Conservation (phyloP, 2,113 vertebrate genomes). For the Setophaga coronata region DNA sequence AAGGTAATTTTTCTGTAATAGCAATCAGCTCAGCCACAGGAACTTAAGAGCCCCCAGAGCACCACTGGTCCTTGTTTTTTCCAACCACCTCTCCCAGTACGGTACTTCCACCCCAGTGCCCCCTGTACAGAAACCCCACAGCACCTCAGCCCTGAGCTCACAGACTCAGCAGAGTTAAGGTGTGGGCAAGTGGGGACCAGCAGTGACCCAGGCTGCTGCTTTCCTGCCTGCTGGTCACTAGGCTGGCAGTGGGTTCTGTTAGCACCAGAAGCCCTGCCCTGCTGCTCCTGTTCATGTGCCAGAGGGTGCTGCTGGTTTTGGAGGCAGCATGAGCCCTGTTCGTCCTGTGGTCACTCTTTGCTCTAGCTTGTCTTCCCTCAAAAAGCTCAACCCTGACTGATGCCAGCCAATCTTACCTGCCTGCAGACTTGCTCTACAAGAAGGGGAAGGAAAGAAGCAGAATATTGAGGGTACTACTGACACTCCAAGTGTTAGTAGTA, state of each 20-base stretch:
- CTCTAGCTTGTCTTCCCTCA: background rate
- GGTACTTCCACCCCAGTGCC: rapidly evolving
- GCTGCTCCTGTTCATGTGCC: background rate
- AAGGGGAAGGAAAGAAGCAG: background rate
- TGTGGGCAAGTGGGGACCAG: rapidly evolving
- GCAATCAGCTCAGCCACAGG: background rate
- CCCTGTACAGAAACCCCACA: background rate
- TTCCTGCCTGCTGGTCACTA: background rate
- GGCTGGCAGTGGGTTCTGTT: rapidly evolving
- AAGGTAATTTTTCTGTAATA: background rate
- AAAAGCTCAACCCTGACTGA: background rate
- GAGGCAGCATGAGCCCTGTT: background rate
- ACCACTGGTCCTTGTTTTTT: background rate
- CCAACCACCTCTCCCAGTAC: background rate
- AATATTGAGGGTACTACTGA: background rate
- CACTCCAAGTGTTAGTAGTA: background rate
- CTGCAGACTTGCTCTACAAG: rapidly evolving
- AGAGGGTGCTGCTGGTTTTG: rapidly evolving
- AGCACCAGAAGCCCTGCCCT: background rate
- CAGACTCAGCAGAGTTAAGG: background rate
- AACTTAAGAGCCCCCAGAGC: background rate
- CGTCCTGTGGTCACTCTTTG: background rate
- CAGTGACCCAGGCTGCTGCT: background rate
- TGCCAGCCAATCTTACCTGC: background rate
- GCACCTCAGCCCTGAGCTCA: background rate